Percentiles rank a stretch among this genome's conserved stretches.
These are phyloP conservation scores for Cosmia trapezina DNA, from an alignment of 2,888 invertebrate genomes.

Conservation along the genomic window DNA sequence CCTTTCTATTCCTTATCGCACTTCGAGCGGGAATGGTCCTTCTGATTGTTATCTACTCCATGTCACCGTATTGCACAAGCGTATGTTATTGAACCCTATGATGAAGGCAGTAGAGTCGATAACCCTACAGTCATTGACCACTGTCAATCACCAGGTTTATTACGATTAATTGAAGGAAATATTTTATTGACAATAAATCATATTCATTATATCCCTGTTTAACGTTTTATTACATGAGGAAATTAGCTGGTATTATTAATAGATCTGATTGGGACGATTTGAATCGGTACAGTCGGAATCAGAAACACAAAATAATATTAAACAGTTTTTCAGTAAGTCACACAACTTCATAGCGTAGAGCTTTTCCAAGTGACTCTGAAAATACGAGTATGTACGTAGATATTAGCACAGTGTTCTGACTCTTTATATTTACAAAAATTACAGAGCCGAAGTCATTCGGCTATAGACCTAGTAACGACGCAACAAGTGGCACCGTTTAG, in stretches of 20 bases:
- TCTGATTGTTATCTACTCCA: slow-evolving; percentile 43
- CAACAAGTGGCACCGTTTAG: not conserved
- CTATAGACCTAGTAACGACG: not conserved
- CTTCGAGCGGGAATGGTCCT: slow-evolving; percentile 14
- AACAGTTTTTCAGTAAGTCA: not conserved
- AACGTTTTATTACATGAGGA: slow-evolving; percentile 30
- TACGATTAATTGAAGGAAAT: slow-evolving; percentile 43
- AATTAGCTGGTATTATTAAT: slow-evolving; percentile 27
- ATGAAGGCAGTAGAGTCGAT: slow-evolving; percentile 63
- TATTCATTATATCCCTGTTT: slow-evolving; percentile 32
- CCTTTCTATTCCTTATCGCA: slow-evolving; percentile 34
- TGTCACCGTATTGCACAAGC: slow-evolving; percentile 25
- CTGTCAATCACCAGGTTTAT: slow-evolving; percentile 49
- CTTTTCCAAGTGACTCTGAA: not conserved
- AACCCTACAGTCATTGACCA: slow-evolving; percentile 54
- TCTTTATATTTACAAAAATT: not conserved
- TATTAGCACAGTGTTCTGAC: not conserved
- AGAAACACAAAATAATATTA: not conserved
- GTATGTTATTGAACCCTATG: slow-evolving; percentile 65
- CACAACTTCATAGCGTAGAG: not conserved
- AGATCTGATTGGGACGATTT: not conserved
- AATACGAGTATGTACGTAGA: not conserved
- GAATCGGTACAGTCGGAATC: not conserved
- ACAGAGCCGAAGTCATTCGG: too few relatives aligned
- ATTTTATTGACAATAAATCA: slow-evolving; percentile 36